phyloP scores from a whole-genome alignment of 2,113 vertebrate species.

The Sminthopsis crassicaudata region DNA sequence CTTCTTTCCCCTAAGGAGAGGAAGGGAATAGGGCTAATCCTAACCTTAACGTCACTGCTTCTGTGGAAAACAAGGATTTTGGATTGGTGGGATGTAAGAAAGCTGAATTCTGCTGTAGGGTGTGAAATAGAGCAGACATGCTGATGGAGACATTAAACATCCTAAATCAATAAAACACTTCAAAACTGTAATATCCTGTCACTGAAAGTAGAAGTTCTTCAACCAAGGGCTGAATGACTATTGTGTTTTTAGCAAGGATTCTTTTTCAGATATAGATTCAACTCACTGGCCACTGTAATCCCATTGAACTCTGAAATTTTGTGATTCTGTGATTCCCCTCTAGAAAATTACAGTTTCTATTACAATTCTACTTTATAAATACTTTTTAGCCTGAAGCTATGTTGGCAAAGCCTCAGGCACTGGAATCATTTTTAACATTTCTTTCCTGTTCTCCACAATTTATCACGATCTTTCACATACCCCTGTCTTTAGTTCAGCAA shows the following conservation, averaged over 20 bases:
- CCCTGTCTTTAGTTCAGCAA: background rate
- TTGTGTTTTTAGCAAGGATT: background rate
- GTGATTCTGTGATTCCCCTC: background rate
- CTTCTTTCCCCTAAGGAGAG: background rate
- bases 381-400: background rate
- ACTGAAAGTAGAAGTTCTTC: background rate
- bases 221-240: background rate
- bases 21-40: background rate
- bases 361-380: background rate
- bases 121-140: background rate
- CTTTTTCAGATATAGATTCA: background rate
- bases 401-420: background rate
- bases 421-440: background rate
- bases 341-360: slow-evolving; percentile 4
- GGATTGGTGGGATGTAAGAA: background rate
- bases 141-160: background rate
- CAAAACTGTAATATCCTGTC: background rate
- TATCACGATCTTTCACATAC: background rate
- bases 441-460: background rate
- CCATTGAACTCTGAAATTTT: background rate
- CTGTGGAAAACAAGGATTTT: too few relatives aligned
- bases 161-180: background rate
- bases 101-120: background rate
- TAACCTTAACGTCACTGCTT: background rate
- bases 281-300: background rate